Base-by-base conservation (phyloP, 1,140 invertebrate species). In the Drosophila ficusphila region DNA sequence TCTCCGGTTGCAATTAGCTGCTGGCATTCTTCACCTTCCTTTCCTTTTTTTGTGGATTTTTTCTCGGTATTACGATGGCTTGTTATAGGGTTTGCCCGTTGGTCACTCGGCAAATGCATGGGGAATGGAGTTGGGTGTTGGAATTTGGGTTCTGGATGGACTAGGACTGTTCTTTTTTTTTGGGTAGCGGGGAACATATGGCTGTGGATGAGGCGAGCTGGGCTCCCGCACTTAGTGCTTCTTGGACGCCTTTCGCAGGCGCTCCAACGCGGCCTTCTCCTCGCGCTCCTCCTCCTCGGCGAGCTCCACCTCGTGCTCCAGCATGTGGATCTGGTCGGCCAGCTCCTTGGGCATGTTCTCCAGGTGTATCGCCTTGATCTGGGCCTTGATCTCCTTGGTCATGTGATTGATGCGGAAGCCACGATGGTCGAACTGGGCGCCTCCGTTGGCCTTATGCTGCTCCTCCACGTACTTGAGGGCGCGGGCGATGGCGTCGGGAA, bases 401-500 rank as follows among this genome's bases (percentile, higher is more conserved):
- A 88, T 83, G 51, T 89, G 71, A 41, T 90, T 90, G 46, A 90
- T 90, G 27, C 89, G 89, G 76, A 90, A 90, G 31, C 89, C 89
- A 12, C 89, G 89, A 58, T 90, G 85, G 69, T 90, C 89, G 49
- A 81, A 90, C 54, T 83, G 52, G 1, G 89, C 73, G 1, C 89
- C 89, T 0, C 89, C 89, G 23, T 88, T 86, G 11, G 68, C 57
- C 64, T 89, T 90, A 47, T 86, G 89, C 65, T 90, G 88, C 16
- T 91, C 89, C 75, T 91, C 92, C 34, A 93, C 91, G 42, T 93
- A 91, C 81, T 93, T 92, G 3, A 92, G 90, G 49, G 95, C 93
- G 52, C 93, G 93, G 62, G 93, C 93, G 72, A 96, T 96, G 18
- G 94, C 95, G 51, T 93, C 93, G 11, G 95, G 95, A 27, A 95